phyloP scores from a whole-genome alignment of 2,888 invertebrate genomes.

The Petrolisthes cinctipes region DNA sequence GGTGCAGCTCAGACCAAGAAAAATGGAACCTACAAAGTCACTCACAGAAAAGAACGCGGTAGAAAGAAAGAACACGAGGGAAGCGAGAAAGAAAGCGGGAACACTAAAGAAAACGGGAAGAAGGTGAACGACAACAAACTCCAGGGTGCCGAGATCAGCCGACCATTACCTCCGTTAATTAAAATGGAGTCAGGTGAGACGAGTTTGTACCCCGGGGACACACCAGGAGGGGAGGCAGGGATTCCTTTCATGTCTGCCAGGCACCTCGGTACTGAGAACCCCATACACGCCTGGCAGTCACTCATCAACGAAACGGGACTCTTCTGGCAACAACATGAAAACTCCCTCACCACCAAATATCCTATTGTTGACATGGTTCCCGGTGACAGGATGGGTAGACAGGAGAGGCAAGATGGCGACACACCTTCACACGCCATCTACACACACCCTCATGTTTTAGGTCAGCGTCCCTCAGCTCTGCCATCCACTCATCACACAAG shows the following conservation, averaged over 20 bases:
- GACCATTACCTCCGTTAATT: neutral
- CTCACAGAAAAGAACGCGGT: neutral
- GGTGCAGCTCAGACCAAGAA: neutral
- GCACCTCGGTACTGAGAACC: neutral
- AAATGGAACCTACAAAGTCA: conserved; percentile 3
- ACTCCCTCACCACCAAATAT: too few species aligned
- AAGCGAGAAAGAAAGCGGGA: too few species aligned
- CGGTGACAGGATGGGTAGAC: too few species aligned
- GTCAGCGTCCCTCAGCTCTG: too few species aligned
- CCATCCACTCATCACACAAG: too few species aligned
- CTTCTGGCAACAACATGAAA: too few species aligned
- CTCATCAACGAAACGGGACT: neutral
- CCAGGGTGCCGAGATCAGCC: conserved; percentile 9
- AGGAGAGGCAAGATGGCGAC: too few species aligned
- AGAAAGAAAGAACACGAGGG: conserved; percentile 4
- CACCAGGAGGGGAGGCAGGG: neutral
- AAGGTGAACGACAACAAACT: neutral
- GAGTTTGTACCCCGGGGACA: too few species aligned
- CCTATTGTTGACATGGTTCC: too few species aligned
- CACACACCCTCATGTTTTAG: too few species aligned
- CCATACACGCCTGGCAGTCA: neutral
- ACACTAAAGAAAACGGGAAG: too few species aligned
- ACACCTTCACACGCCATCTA: too few species aligned
- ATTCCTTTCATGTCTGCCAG: neutral
- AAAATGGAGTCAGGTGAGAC: neutral